Evolutionary conservation across 2,888 invertebrate species (phyloP).

Genomic region (Cenopis cana): DNA sequence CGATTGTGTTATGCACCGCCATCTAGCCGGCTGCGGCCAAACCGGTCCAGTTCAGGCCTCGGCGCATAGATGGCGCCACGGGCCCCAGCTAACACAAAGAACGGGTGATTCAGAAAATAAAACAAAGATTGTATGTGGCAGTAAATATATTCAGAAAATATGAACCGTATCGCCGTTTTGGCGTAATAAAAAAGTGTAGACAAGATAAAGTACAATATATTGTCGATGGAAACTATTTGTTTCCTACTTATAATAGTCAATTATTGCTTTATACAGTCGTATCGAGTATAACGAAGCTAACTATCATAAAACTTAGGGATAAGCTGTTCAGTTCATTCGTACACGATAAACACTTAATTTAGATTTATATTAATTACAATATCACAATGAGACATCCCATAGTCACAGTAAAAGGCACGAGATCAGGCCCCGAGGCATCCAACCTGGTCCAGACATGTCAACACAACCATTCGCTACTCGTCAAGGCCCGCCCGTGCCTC

Average conservation of each 20-base stretch:
- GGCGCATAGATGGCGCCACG: constrained; percentile 31
- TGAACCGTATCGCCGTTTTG: constrained; percentile 77
- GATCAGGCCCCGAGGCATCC: constrained; percentile 57
- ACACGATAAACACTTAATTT: constrained; percentile 83
- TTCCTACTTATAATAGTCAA: constrained; percentile 76
- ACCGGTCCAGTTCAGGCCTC: neutral
- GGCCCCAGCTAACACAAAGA: constrained; percentile 31
- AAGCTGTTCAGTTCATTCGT: constrained; percentile 75
- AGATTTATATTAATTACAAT: constrained; percentile 84
- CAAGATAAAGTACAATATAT: constrained; percentile 72
- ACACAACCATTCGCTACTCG: constrained; percentile 45
- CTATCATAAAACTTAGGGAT: constrained; percentile 71
- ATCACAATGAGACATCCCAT: constrained; percentile 84
- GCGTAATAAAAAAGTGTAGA: constrained; percentile 76
- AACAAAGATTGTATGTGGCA: constrained; percentile 71
- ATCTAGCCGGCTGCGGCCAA: neutral
- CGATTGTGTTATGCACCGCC: constrained; percentile 14
- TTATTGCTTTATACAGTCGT: constrained; percentile 83
- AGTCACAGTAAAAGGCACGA: constrained; percentile 83
- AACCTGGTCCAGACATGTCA: constrained; percentile 18
- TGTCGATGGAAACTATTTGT: constrained; percentile 73
- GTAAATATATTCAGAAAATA: constrained; percentile 85
- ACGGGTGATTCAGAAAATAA: constrained; percentile 56
- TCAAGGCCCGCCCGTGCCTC: constrained; percentile 69
- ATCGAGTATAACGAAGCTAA: constrained; percentile 77